Base-by-base conservation (phyloP, 37 sponge, comb jelly and placozoan genomes). In the Diacarnus erythraeanus region DNA sequence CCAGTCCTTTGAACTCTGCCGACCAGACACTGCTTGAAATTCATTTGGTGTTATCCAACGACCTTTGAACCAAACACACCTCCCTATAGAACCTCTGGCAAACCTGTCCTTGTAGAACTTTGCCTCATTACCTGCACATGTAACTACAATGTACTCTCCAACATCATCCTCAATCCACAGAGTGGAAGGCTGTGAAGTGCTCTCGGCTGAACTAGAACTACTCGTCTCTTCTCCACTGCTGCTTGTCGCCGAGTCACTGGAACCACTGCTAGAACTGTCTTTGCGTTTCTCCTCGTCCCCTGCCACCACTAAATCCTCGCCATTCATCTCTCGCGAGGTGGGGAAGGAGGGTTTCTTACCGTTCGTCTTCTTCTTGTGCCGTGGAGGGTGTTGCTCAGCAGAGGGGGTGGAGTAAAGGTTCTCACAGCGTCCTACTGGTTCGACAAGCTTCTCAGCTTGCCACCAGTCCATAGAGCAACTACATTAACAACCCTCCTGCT, bases 31-130 rank as follows among this genome's bases (percentile, higher is more conserved):
- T 54, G 78, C 73, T 69, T 96, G 94, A 33, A 96, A 96, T 72
- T 93, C 88, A 57, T 96, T 96, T 29, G 94, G 94, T 9, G 97
- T 96, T 21, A 90, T 56, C 97, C 97, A 96, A 10, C 67, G 71
- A 8, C 80, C 82, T 65, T 75, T 72, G 54, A 88, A 96, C 22
- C 81, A 59, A 30, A 96, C 87, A 77, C 97, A 88, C 75, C 73
- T 69, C 2, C 97, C 97, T 34, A 88, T 65, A 34, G 84, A 84
- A 20, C 97, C 97, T 17, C 93, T 67, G n/a, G 87, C 90, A 69
- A 96, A 89, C 38, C 88, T 76, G 41, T 86, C 66, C 2, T 83
- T 76, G 79, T 96, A 87, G 12, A 96, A 82, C 37, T 81, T 80
- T 29, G 90, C 96, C 42, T 83, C 86, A 77, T 88, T 85, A 1